Evolutionary conservation across 2,797 vertebrate genomes (phyloP), one percentile per base, ranked within the genome.

Genomic region (Coregonus ussuriensis): DNA sequence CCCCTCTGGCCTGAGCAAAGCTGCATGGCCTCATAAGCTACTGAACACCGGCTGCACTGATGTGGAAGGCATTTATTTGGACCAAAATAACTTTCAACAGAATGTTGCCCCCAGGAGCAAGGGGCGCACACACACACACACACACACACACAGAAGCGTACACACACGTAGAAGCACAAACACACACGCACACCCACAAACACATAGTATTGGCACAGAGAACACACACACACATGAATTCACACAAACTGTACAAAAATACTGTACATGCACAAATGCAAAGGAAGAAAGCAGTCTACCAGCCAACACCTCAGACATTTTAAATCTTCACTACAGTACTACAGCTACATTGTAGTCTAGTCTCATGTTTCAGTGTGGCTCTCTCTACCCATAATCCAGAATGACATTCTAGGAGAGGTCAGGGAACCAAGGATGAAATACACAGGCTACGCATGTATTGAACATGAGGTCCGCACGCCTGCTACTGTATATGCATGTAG

Each of bases 51-150:
- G 78, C 79, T 62, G 59, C 77, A 84, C 71, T 79, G 81, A 81
- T 80, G 79, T 82, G 76, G 79, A 85, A 84, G 76, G 71, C 81
- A 79, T 76, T 83, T 79, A 78, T 80, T 83, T 79, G 84, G 79
- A 80, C 82, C 74, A 80, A 78, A 86, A 83, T 86, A 85, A 82
- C 82, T 85, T 76, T 80, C 72, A 83, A 79, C 78, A 79, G 77
- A 83, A 78, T 83, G 79, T 77, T 79, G 81, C 85, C 83, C 80
- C 74, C 73, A 47, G 41, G 41, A 47, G 41, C 41, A 37, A 56
- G 52, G 52, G 33, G 67, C 37, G 74, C 71, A 25, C 25, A 67
- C 63, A 25, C 56, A 65, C n/a, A 77, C 81, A 74, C 74, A 74
- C 72, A 63, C 54, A 74, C 35, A 74, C 72, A 63, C 31, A 74